phyloP scores from a whole-genome alignment of 2,797 vertebrate genomes.

The Siniperca obscura region DNA sequence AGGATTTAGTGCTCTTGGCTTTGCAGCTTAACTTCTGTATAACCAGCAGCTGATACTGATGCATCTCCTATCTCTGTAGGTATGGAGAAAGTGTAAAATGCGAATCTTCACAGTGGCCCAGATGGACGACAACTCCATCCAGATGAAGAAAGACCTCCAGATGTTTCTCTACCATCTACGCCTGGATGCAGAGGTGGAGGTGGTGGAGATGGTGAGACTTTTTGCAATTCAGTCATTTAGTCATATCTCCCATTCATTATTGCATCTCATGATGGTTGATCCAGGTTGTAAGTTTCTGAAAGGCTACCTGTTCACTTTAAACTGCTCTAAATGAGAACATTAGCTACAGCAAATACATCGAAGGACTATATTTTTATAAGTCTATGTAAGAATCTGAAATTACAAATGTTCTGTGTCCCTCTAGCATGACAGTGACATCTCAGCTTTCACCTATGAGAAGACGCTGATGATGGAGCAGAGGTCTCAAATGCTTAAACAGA shows the following conservation, averaged over 20 bases:
- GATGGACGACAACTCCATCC: conserved; percentile 97
- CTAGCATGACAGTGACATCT: conserved; percentile 94
- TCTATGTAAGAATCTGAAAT: neutral
- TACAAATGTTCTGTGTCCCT: neutral
- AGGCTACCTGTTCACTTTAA: neutral
- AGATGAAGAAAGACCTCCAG: conserved; percentile 99
- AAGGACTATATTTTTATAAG: neutral
- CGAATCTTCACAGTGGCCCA: conserved; percentile 97
- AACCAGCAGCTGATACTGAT: neutral
- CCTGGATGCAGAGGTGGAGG: conserved; percentile 94
- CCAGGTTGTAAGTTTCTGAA: neutral
- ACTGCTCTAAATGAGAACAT: neutral
- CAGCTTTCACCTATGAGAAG: conserved; percentile 96
- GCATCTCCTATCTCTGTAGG: conserved; percentile 78
- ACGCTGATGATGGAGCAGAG: conserved; percentile 97
- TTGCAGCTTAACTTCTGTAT: neutral
- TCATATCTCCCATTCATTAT: neutral
- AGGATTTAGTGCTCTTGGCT: neutral
- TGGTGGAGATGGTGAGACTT: conserved; percentile 95
- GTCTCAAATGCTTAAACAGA: conserved; percentile 96
- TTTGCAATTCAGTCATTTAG: neutral
- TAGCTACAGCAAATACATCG: neutral
- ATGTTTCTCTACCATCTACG: conserved; percentile 95
- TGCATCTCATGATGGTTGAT: neutral
- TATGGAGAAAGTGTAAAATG: conserved; percentile 97